Evolutionary conservation across 2,113 vertebrate species (phyloP), one percentile per base, ranked within the genome.

Genomic region (Thunnus maccoyii): DNA sequence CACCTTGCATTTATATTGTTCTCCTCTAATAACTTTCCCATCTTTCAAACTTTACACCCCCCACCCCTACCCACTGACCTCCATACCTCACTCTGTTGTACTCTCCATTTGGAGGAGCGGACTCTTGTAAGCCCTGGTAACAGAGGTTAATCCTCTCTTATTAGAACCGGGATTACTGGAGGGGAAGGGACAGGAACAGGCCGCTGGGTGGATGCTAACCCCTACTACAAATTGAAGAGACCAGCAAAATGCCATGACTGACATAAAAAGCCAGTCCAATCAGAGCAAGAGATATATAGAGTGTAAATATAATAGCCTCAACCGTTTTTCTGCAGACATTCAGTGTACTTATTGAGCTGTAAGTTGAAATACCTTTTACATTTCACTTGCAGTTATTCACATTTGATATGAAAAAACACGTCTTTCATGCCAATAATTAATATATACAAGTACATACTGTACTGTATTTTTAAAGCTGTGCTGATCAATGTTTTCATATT

Each of bases 131-230:
- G 91, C 93, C 85, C 78, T 84, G 92, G 88, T 90, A 94, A 91
- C 88, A 78, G 73, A 94, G 87, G 95, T 94, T 96, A 95, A 93
- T 93, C 83, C 80, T 92, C 82, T 94, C 93, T 95, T 91, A 94
- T 95, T 95, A 95, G 94, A 95, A 86, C 90, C 85, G 79, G 86
- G 86, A 94, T 96, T 96, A 96, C 85, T 74, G 86, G 84, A 85
- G 79, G 93, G 90, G 86, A 80, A 90, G 87, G 90, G 83, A 87
- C 86, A 86, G 86, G 74, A 85, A 75, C 73, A 76, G 88, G 83
- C 62, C 79, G 78, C 91, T 69, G 88, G 72, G 66, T 70, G 68
- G 87, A 89, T 82, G 90, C 66, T 71, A 79, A 50, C 63, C 67
- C 44, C 79, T 55, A 61, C 72, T 32, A 65, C 32, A 71, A 72